phyloP scores from a whole-genome alignment of 2,113 vertebrate species.

The Sminthopsis crassicaudata region DNA sequence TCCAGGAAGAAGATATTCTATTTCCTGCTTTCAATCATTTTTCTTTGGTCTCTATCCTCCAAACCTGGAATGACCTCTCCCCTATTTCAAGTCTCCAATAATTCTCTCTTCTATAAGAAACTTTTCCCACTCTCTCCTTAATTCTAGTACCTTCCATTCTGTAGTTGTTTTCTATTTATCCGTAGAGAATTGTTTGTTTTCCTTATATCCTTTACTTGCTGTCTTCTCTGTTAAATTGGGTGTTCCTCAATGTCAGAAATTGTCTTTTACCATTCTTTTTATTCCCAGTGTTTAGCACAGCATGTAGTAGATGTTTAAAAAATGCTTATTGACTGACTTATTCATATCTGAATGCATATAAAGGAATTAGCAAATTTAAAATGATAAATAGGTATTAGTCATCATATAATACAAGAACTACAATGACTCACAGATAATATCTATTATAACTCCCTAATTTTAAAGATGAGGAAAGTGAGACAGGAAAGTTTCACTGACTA shows the following conservation, averaged over 20 bases:
- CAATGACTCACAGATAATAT: not conserved
- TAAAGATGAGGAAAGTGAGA: not conserved
- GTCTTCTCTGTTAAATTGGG: not conserved
- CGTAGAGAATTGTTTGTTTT: too few species aligned
- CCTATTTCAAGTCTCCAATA: not conserved
- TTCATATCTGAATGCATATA: not conserved
- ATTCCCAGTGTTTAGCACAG: not conserved
- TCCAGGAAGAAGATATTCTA: not conserved
- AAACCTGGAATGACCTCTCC: not conserved
- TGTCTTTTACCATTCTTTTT: not conserved
- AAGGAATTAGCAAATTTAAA: not conserved
- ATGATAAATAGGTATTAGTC: not conserved
- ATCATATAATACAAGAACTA: not conserved
- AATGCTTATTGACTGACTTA: not conserved
- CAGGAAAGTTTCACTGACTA: not conserved
- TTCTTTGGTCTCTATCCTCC: not conserved
- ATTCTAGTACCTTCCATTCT: not conserved
- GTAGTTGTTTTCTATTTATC: not conserved
- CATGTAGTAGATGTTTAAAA: not conserved
- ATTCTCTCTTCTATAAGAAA: not conserved
- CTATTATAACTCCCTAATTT: not conserved
- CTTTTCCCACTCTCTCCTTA: not conserved
- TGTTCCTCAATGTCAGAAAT: not conserved
- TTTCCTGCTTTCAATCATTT: not conserved
- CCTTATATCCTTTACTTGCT: not conserved